These are phyloP conservation scores for Charina bottae DNA, from an alignment of 2,113 vertebrate species.

Conservation along the genomic window DNA sequence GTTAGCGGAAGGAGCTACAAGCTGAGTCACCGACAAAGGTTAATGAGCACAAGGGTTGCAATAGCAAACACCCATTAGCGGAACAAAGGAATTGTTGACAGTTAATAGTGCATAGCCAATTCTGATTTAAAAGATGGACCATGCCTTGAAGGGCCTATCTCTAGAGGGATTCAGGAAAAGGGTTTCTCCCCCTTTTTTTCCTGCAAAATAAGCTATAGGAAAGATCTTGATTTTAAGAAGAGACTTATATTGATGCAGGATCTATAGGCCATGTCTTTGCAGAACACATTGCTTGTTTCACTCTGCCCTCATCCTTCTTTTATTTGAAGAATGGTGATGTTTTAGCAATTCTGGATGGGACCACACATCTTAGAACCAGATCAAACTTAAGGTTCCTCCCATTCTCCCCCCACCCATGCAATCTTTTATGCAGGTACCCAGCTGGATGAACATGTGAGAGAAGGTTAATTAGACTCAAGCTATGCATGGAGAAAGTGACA, in stretches of 20 bases:
- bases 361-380: not conserved
- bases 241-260: not conserved
- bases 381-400: not conserved
- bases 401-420: not conserved
- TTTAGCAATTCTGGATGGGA: not conserved
- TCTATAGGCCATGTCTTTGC: not conserved
- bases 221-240: not conserved
- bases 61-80: slow-evolving; percentile 33
- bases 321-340: not conserved
- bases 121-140: slow-evolving; percentile 30
- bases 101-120: slow-evolving; percentile 41
- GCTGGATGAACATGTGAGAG: not conserved
- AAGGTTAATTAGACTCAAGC: not conserved
- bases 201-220: not conserved
- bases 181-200: not conserved
- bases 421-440: not conserved
- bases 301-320: not conserved
- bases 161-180: not conserved
- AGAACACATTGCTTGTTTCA: not conserved
- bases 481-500: not conserved
- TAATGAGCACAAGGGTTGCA: slow-evolving; percentile 30
- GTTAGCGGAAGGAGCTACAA: slow-evolving; percentile 17
- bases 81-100: slow-evolving; percentile 29
- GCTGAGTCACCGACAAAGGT: slow-evolving; percentile 40
- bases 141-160: not conserved